phyloP scores from a whole-genome alignment of 1,140 invertebrate species.

The Orius laevigatus region DNA sequence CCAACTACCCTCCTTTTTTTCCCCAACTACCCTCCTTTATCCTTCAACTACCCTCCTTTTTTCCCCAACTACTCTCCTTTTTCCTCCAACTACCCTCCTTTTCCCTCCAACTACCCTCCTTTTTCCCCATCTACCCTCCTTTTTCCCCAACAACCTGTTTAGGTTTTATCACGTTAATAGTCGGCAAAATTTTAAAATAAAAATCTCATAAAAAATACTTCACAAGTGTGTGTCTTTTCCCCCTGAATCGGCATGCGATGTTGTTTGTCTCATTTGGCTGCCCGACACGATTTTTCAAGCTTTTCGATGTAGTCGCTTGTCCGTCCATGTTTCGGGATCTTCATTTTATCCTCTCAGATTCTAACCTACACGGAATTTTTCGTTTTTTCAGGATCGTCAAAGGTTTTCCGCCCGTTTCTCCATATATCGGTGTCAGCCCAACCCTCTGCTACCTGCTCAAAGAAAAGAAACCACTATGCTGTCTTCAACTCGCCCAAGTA shows the following conservation, averaged over 20 bases:
- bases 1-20: no score
- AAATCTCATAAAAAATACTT: neutral
- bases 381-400: constrained; percentile 64
- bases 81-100: no score
- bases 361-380: neutral
- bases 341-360: neutral
- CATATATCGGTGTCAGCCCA: constrained; percentile 93
- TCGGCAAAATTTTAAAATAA: no score
- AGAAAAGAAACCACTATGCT: constrained; percentile 91
- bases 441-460: constrained; percentile 91
- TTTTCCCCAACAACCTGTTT: no score
- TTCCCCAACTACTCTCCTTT: no score
- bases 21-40: no score
- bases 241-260: neutral
- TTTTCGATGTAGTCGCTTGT: constrained; percentile 19
- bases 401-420: constrained; percentile 91
- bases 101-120: no score
- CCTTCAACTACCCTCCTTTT: no score
- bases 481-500: constrained; percentile 84
- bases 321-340: constrained; percentile 12
- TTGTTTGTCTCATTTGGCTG: constrained; percentile 18
- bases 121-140: no score
- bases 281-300: no score
- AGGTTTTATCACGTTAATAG: no score
- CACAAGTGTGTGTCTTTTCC: constrained; percentile 1